These are phyloP conservation scores for Furnarius figulus DNA, from an alignment of 2,113 vertebrate genomes.

Conservation along the genomic window DNA sequence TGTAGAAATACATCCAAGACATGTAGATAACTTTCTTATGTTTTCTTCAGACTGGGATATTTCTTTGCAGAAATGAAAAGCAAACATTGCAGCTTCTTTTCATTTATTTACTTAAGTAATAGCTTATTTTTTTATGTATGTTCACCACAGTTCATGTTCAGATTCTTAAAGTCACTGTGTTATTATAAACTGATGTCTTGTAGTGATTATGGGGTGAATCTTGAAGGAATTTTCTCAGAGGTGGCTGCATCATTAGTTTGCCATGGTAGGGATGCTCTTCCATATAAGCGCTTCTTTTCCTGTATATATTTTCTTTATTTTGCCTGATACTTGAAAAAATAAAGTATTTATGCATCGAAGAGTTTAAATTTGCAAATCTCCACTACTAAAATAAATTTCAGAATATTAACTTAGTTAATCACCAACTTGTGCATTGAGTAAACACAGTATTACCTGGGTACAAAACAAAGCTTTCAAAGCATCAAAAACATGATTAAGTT, in stretches of 20 bases:
- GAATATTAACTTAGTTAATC: not conserved
- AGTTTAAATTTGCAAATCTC: not conserved
- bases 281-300: rapidly evolving
- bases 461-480: not conserved
- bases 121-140: not conserved
- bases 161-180: not conserved
- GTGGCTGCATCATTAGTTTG: not conserved
- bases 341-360: not conserved
- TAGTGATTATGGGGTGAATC: not conserved
- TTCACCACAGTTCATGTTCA: not conserved
- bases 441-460: not conserved
- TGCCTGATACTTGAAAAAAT: not conserved
- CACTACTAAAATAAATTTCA: not conserved
- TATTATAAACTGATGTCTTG: not conserved
- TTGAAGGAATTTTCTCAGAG: not conserved
- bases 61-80: not conserved
- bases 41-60: not conserved
- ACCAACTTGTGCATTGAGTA: not conserved
- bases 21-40: not conserved
- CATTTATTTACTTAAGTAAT: not conserved
- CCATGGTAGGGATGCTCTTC: not conserved
- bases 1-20: not conserved
- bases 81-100: not conserved
- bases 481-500: not conserved
- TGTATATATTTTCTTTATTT: not conserved